Evolutionary conservation across 2,113 vertebrate species (phyloP).

Genomic region (Macquaria ambigua): DNA sequence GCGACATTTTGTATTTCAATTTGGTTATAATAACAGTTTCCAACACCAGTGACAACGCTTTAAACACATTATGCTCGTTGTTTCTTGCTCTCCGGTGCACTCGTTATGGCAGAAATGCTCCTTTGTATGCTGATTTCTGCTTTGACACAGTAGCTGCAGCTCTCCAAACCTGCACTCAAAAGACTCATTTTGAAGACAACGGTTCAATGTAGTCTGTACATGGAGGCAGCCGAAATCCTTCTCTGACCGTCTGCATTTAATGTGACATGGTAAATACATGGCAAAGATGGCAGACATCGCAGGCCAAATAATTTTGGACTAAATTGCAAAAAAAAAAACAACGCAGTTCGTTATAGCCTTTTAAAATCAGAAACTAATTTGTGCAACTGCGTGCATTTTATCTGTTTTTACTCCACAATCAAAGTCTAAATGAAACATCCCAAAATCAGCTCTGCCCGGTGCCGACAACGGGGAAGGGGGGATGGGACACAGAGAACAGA

Average conservation of each 20-base stretch:
- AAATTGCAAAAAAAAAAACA: background rate
- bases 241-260: background rate
- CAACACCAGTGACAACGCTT: background rate
- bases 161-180: background rate
- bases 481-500: slow-evolving; percentile 25
- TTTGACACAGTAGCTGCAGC: background rate
- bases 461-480: slow-evolving; percentile 22
- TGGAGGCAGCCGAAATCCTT: background rate
- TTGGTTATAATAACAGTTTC: background rate
- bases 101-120: background rate
- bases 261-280: background rate
- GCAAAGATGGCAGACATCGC: background rate
- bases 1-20: background rate
- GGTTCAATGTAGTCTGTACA: background rate
- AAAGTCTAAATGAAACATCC: background rate
- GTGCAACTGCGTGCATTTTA: background rate
- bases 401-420: background rate
- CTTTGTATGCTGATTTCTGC: background rate
- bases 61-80: background rate
- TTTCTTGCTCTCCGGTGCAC: background rate
- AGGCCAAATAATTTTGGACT: background rate
- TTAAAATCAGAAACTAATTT: background rate
- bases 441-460: slow-evolving; percentile 10
- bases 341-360: background rate
- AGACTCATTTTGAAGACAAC: slow-evolving; percentile 22